Conservation (phyloP, 2,888 invertebrate genomes). For the Sclerodermus sp. region DNA sequence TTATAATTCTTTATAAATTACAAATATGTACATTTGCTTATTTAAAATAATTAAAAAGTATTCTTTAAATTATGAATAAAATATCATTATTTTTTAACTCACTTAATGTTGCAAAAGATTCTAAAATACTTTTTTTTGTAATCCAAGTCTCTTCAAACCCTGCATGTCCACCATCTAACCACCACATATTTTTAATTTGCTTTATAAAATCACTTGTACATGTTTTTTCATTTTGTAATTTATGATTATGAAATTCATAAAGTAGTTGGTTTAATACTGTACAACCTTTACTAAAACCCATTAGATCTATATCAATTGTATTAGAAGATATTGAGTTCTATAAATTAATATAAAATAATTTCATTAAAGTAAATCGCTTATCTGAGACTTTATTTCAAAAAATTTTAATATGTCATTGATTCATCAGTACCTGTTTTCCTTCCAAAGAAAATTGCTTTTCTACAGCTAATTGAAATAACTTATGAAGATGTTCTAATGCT, state of each 20-base stretch:
- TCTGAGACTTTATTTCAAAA: too few species aligned
- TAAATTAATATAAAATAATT: not conserved
- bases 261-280: conserved; percentile 90
- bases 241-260: conserved; percentile 79
- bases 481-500: conserved; percentile 74
- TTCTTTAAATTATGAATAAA: not conserved
- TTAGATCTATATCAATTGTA: conserved; percentile 15
- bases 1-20: not conserved
- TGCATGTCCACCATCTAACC: conserved; percentile 91
- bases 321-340: conserved; percentile 12
- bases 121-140: conserved; percentile 72
- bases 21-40: too few species aligned
- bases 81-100: conserved; percentile 25
- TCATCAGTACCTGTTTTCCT: conserved; percentile 4
- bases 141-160: conserved; percentile 88
- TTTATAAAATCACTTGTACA: conserved; percentile 67
- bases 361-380: too few species aligned
- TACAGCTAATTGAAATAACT: conserved; percentile 40
- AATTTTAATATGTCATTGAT: not conserved
- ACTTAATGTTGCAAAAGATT: conserved; percentile 74
- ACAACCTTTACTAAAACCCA: conserved; percentile 93
- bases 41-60: too few species aligned
- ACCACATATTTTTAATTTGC: conserved; percentile 76
- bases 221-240: conserved; percentile 66
- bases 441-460: conserved; percentile 12